Evolutionary conservation across 2,888 invertebrate genomes (phyloP).

Genomic region (Candidula unifasciata): DNA sequence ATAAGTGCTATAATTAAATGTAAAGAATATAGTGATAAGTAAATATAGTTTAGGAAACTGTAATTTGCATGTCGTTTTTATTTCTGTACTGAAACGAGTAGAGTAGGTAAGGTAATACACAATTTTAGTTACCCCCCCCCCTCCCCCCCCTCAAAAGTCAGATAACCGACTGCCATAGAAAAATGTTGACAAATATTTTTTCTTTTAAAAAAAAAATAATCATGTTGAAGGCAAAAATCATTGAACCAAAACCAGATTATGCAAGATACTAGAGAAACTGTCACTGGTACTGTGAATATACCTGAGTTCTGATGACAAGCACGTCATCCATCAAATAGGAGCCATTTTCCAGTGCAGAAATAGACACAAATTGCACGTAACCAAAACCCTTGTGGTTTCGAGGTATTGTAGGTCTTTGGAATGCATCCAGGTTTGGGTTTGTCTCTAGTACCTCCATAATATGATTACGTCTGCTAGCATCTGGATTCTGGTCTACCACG

Average conservation of each 20-base stretch:
- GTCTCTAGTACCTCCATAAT: constrained; percentile 90
- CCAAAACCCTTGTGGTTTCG: constrained; percentile 92
- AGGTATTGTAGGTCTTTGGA: constrained; percentile 86
- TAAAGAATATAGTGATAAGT: no score
- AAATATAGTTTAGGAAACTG: no score
- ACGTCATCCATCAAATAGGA: constrained; percentile 86
- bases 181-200: no score
- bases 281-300: constrained; percentile 57
- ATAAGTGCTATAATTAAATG: no score
- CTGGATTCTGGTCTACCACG: constrained; percentile 79
- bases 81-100: no score
- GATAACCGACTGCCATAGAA: no score
- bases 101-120: no score
- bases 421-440: constrained; percentile 88
- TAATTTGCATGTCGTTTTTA: no score
- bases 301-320: constrained; percentile 81
- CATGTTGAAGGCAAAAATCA: background rate
- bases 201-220: no score
- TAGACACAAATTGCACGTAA: constrained; percentile 89
- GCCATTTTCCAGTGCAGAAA: constrained; percentile 84
- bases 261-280: no score
- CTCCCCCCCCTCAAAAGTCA: no score
- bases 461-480: constrained; percentile 78
- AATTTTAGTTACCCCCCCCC: no score
- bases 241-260: background rate